These are phyloP conservation scores for Synanthedon myopaeformis DNA, from an alignment of 2,888 invertebrate species.

Conservation along the genomic window DNA sequence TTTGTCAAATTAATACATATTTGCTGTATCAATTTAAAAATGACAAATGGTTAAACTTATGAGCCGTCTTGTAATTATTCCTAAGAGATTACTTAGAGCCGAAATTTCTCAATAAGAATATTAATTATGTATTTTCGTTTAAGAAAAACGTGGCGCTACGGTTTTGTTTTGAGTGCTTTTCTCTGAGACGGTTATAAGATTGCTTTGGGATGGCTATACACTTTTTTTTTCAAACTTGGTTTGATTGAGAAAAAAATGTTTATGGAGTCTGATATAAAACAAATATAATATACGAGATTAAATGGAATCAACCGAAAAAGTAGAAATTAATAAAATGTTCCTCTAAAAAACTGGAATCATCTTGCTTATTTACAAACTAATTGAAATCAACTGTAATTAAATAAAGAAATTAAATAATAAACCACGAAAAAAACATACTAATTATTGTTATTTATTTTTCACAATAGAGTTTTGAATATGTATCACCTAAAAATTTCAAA, in stretches of 20 bases:
- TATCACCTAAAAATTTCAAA: no score
- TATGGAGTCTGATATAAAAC: no score
- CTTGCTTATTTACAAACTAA: no score
- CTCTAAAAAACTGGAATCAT: no score
- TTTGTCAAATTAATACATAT: no score
- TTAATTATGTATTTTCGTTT: slow-evolving; percentile 22
- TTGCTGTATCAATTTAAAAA: not conserved
- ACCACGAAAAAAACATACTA: no score
- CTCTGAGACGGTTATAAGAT: not conserved
- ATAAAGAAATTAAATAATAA: no score
- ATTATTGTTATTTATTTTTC: no score
- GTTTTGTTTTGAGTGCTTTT: not conserved
- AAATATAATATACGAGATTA: no score
- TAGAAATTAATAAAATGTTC: slow-evolving; percentile 10
- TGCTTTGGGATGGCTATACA: not conserved
- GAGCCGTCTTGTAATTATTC: not conserved
- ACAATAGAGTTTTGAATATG: no score
- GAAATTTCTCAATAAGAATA: slow-evolving; percentile 26
- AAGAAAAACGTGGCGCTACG: slow-evolving; percentile 7
- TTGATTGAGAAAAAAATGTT: no score
- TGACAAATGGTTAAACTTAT: not conserved
- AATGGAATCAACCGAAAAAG: slow-evolving; percentile 6
- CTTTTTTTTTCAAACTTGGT: slow-evolving; percentile 6
- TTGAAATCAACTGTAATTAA: no score
- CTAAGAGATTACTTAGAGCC: slow-evolving; percentile 7